Percentiles rank a stretch among this genome's conserved stretches.
These are phyloP conservation scores for Eptesicus fuscus DNA, from an alignment of 2,113 vertebrate genomes.

Conservation along the genomic window DNA sequence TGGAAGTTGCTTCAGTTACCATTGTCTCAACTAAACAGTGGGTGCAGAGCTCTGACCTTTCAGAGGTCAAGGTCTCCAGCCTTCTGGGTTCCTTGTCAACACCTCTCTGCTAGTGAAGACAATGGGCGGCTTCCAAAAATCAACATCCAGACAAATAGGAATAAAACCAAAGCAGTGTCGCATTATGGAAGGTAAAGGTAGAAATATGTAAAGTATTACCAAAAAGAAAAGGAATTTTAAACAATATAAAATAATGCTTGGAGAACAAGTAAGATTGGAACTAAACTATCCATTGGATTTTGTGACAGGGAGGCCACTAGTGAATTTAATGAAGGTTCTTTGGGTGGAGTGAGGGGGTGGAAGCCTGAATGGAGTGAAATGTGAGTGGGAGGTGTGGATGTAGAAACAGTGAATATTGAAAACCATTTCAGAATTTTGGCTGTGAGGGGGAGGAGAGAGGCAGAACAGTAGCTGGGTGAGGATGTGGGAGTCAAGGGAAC, in stretches of 20 bases:
- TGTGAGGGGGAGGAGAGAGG: conserved; percentile 39
- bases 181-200: neutral
- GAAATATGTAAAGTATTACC: neutral
- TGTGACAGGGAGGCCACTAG: conserved; percentile 44
- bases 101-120: no score
- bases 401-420: conserved; percentile 63
- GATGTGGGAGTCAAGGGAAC: conserved; percentile 44
- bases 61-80: no score
- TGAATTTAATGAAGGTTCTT: conserved; percentile 57
- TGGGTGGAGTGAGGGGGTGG: conserved; percentile 44
- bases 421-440: conserved; percentile 50
- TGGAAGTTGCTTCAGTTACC: no score
- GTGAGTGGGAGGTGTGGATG: conserved; percentile 64
- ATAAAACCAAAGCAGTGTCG: neutral
- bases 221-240: conserved; percentile 20
- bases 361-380: conserved; percentile 59
- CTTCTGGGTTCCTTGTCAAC: no score
- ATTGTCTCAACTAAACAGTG: no score
- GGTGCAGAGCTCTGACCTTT: no score
- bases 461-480: conserved; percentile 35
- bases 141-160: neutral
- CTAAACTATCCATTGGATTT: conserved; percentile 18
- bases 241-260: conserved; percentile 20
- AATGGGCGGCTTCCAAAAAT: no score
- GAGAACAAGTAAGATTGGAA: conserved; percentile 25